Evolutionary conservation across 2,888 invertebrate species (phyloP), one percentile per base, ranked within the genome.

Genomic region (Eumerus sabulonum): DNA sequence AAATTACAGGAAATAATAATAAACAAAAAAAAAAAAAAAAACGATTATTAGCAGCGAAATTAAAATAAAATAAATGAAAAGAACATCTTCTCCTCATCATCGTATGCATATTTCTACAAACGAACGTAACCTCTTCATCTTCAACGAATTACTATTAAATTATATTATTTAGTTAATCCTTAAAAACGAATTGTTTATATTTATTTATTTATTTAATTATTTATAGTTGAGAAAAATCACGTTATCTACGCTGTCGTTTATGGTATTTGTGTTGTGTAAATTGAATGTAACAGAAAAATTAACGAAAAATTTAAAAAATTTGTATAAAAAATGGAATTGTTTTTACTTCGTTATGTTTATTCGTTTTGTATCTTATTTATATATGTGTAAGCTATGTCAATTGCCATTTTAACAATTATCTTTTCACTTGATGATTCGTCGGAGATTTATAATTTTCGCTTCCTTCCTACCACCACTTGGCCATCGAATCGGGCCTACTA

Each of bases 1-100:
- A 76, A 81, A 81, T 76, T 81, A 81, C 81, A 81, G 63, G 48
- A 64, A 60, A 68, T 45, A 35, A 19, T 59, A 76, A 60, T 44
- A 14, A 38, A 60, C 53, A 53, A 59, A 72, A 67, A 7, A 72
- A 54, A 63, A 59, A n/a, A 40, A 44, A 64, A 64, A 57, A 79
- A 73, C 48, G 38, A 77, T 60, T 45, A 64, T 68, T 70, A 79
- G 73, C 68, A 74, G 63, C 68, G 40, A 70, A 79, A 64, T 64
- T 50, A 68, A 76, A 70, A 63, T 40, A 63, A 68, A 79, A 70
- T 60, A 50, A 68, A 76, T 5, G 11, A 40, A 51, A 70, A 51
- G 42, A 51, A 64, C 19, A 27, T 56, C 60, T 60, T n/a, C n/a
- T n/a, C n/a, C 54, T 56, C 36, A 40, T 35, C 18, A 35, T 51